Conservation (phyloP, 2,797 vertebrate species). For the Columba guinea region DNA sequence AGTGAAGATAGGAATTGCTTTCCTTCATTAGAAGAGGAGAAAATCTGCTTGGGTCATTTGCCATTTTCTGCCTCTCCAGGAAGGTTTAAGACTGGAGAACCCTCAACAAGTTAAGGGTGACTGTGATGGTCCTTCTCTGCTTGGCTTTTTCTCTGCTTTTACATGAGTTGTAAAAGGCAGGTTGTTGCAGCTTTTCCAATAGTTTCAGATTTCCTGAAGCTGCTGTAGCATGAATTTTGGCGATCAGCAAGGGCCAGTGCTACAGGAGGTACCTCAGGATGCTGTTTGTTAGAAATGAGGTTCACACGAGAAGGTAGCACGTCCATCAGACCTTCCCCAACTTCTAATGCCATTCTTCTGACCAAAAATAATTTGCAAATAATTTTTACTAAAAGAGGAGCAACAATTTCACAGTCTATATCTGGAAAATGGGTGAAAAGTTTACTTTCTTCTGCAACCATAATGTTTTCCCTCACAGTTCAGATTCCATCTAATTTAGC, state of each 20-base stretch:
- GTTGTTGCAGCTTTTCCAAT: not conserved
- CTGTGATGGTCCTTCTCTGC: not conserved
- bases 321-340: not conserved
- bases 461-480: not conserved
- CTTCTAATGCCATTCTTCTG: not conserved
- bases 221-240: not conserved
- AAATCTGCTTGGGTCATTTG: not conserved
- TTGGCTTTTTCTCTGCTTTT: not conserved
- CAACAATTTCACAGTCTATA: not conserved
- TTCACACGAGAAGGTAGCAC: not conserved
- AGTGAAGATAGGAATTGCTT: not conserved
- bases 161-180: not conserved
- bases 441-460: not conserved
- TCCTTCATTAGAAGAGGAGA: not conserved
- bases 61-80: not conserved
- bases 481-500: not conserved
- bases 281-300: fast-evolving
- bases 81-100: not conserved
- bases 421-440: not conserved
- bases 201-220: not conserved
- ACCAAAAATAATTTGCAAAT: not conserved
- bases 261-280: not conserved
- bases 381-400: not conserved
- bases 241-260: not conserved
- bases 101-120: not conserved